Percentiles rank a stretch among this genome's conserved stretches.
phyloP scores from a whole-genome alignment of 1,140 invertebrate species.

The Ditylenchus dipsaci region DNA sequence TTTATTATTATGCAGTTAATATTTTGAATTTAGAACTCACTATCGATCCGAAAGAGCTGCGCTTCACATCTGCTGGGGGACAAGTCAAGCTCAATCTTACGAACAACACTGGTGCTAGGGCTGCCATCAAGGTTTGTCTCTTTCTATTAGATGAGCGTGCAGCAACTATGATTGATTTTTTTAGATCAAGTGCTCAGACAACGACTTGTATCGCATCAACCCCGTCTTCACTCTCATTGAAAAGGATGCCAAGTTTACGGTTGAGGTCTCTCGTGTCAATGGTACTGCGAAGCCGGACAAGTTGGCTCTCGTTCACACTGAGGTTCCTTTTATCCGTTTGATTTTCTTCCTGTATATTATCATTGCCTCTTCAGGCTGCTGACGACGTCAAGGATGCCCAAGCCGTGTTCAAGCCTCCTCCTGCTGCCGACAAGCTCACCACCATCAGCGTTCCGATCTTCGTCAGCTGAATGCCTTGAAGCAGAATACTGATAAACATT shows the following conservation, averaged over 20 bases:
- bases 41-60: conserved; percentile 18
- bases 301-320: conserved; percentile 30
- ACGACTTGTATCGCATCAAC: conserved; percentile 40
- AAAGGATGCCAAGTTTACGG: conserved; percentile 11
- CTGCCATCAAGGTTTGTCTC: conserved; percentile 38
- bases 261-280: conserved; percentile 3
- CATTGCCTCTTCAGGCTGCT: neutral
- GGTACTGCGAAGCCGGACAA: conserved; percentile 24
- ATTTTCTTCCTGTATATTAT: conserved; percentile 32
- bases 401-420: conserved; percentile 22
- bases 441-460: too few species aligned
- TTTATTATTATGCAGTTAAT: neutral
- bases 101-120: conserved; percentile 25
- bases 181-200: conserved; percentile 37
- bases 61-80: conserved; percentile 19
- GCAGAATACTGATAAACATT: too few species aligned
- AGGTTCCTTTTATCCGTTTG: conserved; percentile 12
- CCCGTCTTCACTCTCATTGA: conserved; percentile 27
- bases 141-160: too few species aligned
- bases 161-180: too few species aligned
- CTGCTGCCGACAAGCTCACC: too few species aligned
- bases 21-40: neutral
- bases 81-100: conserved; percentile 29
- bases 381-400: conserved; percentile 31
- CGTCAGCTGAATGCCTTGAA: too few species aligned